A percentile compares a stretch with the other conserved stretches of the same genome.
Conservation (phyloP, 2,888 invertebrate genomes). For the Epiperipatus broadwayi region DNA sequence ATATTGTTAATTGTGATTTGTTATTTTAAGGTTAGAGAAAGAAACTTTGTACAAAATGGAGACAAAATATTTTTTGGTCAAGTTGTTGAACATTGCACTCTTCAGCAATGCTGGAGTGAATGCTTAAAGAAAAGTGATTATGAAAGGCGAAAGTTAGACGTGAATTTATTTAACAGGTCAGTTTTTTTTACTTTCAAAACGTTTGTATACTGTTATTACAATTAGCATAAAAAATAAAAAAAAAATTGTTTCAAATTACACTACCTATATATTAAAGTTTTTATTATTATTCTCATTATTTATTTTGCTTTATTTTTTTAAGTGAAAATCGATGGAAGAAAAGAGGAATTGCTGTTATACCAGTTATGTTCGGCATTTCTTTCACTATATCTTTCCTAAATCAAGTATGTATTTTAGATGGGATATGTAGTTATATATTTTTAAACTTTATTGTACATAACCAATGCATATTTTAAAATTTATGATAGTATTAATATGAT, state of each 20-base stretch:
- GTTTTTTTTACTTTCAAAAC: background rate
- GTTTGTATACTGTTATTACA: background rate
- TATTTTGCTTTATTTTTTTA: constrained; percentile 26
- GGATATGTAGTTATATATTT: constrained; percentile 1
- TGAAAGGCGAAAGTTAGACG: constrained; percentile 35
- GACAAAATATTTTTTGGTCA: constrained; percentile 58
- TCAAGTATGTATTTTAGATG: constrained; percentile 36
- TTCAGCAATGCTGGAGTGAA: constrained; percentile 56
- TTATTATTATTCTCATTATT: background rate
- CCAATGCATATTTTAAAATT: no score
- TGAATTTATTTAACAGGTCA: constrained; percentile 52
- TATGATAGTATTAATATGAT: no score
- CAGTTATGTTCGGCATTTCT: constrained; percentile 65
- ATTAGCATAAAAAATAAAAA: background rate
- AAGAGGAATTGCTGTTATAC: constrained; percentile 57
- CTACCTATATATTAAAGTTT: background rate
- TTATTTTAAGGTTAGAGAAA: constrained; percentile 32
- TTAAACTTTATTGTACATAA: constrained; percentile 5
- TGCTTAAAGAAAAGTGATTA: constrained; percentile 48
- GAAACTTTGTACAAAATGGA: constrained; percentile 63
- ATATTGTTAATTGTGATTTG: background rate
- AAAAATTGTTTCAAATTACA: background rate
- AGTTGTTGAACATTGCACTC: constrained; percentile 46
- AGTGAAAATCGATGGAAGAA: constrained; percentile 65
- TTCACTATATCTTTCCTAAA: constrained; percentile 55